Evolutionary conservation across 92 coral and sea anemone species (phyloP), one percentile per base, ranked within the genome.

Genomic region (Palythoa caribaeorum): DNA sequence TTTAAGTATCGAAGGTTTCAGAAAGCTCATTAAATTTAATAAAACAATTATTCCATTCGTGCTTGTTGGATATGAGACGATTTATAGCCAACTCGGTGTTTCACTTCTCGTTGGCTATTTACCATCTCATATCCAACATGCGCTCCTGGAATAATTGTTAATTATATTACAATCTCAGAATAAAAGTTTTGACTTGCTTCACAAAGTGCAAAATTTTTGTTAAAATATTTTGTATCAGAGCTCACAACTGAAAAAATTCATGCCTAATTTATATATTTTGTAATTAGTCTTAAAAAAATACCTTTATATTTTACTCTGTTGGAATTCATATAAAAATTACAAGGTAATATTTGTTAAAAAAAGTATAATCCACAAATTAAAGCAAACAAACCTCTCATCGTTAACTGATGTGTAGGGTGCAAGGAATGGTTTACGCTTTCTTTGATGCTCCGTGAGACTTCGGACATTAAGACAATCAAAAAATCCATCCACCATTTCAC

Each of bases 391-490:
- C 92, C 91, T 87, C 57, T 70, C 60, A 53, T 93, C 94, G 60
- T 85, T 70, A 28, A 69, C 35, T 39, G 94, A 91, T 50, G 89
- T 89, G 83, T 91, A 89, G 62, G 96, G 94, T 70, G 93, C 94
- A 68, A 91, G 87, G 88, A 81, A 92, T 44, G 93, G 93, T 87
- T 90, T 94, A 63, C 92, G 88, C 89, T 92, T 94, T 54, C 84
- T 91, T 73, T 59, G 86, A 79, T 91, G 90, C 91, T 94, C 96
- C 60, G 87, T 89, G 47, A 6, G 68, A 79, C 96, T 93, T 60
- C 96, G 80, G 12, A 93, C 96, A 87, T 93, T 91, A 35, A 91
- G 85, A 71, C 96, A 93, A 70, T 93, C 94, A 79, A 93, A 93
- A 76, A 91, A 93, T 28, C 57, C 68, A 73, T 93, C 94, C 16